Evolutionary conservation across 2,113 vertebrate genomes (phyloP).

Genomic region (Tragulus kanchil): DNA sequence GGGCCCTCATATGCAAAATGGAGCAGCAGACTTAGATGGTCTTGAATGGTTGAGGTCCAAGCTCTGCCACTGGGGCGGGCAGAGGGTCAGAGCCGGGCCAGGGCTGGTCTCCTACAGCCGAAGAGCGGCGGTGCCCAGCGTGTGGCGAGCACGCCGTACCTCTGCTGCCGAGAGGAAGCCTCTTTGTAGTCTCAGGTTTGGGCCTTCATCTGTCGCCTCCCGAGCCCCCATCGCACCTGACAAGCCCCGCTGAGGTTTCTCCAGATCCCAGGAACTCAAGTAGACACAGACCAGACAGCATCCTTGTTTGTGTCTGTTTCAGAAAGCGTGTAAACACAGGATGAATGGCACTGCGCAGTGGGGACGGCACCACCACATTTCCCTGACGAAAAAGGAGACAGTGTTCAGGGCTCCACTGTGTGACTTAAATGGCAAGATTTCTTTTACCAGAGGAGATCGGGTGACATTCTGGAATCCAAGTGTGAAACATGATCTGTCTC

Average conservation of each 20-base stretch:
- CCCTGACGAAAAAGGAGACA: background rate
- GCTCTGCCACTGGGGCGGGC: background rate
- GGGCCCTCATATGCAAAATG: background rate
- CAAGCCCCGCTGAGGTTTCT: background rate
- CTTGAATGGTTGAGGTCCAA: background rate
- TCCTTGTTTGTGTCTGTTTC: background rate
- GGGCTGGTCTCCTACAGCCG: background rate
- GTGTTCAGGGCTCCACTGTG: background rate
- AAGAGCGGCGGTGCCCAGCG: background rate
- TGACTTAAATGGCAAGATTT: constrained; percentile 54
- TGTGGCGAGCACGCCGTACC: accelerated
- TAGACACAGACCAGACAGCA: background rate
- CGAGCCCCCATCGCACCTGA: background rate
- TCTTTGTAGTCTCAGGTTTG: constrained; percentile 57
- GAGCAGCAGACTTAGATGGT: background rate
- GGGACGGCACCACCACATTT: background rate
- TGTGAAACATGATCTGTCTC: constrained; percentile 43
- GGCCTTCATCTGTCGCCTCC: background rate
- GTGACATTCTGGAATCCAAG: background rate
- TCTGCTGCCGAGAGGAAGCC: background rate
- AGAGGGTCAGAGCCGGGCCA: background rate
- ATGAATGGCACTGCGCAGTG: accelerated
- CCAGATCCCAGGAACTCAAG: background rate
- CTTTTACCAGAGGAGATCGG: constrained; percentile 53
- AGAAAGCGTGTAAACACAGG: constrained; percentile 57